Evolutionary conservation across 2,888 invertebrate species (phyloP), one percentile per base, ranked within the genome.

Genomic region (Agriopis leucophaearia): DNA sequence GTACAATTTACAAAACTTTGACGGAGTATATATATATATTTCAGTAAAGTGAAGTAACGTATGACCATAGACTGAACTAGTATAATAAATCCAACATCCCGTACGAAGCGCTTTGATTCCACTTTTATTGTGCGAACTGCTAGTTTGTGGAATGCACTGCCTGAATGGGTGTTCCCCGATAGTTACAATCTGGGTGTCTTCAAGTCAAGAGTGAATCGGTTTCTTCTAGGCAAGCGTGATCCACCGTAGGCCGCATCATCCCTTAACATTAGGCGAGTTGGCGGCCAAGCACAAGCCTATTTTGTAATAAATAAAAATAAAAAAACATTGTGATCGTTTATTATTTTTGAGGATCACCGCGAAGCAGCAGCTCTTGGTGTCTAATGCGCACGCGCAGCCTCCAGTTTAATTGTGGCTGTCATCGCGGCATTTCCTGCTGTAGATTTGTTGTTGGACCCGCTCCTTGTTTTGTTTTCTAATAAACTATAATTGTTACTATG

Each of bases 341-440:
- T 55, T 55, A 55, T 57, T 55, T 50, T 38, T 47, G 48, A 51
- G 62, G 71, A 73, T 76, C 73, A 72, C 27, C 27, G 76, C 74
- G 72, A 3, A 45, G 15, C 40, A 35, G 40, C 48, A 69, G 60
- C 48, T 64, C 50, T 64, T 71, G 27, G 27, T 64, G 64, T 65
- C 70, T 69, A 78, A 78, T 77, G 81, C 79, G 79, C 78, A 52
- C 47, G 76, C 78, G 76, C 76, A 72, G 75, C 74, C 78, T 70
- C 74, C 72, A 73, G 73, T 76, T 75, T 72, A 79, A 82, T 81
- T 80, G 83, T 57, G 64, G 82, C 74, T 81, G 85, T 84, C 81
- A 79, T 75, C 79, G 74, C 67, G 70, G 65, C 71, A 78, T 78
- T 84, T 87, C 86, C 85, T 82, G 79, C 75, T 79, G 70, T 69